These are phyloP conservation scores for Ophraella communa DNA, from an alignment of 2,888 invertebrate species.

Conservation along the genomic window DNA sequence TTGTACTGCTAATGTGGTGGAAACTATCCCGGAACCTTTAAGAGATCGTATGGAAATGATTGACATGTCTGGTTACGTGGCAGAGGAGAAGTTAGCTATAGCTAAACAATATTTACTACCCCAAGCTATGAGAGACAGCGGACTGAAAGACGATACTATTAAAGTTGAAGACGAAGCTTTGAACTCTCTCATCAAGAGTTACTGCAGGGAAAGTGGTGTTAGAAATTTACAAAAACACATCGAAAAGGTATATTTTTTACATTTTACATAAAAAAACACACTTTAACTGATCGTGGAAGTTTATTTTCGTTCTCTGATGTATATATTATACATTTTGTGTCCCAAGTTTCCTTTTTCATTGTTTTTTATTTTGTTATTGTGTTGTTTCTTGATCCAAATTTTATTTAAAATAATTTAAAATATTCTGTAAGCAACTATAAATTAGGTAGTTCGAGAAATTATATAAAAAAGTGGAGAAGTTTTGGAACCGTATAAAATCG, in stretches of 20 bases:
- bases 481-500: too few relatives aligned
- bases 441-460: too few relatives aligned
- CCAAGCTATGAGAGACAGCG: constrained; percentile 85
- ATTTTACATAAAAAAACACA: too few relatives aligned
- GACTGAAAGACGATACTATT: constrained; percentile 75
- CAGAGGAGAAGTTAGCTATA: constrained; percentile 97
- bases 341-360: too few relatives aligned
- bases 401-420: too few relatives aligned
- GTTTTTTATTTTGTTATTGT: too few relatives aligned
- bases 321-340: too few relatives aligned
- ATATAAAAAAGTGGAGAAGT: too few relatives aligned
- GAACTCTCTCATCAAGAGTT: constrained; percentile 82
- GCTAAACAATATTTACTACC: constrained; percentile 96
- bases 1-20: constrained; percentile 95
- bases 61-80: constrained; percentile 98
- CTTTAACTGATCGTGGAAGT: too few relatives aligned
- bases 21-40: constrained; percentile 96
- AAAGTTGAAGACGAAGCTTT: constrained; percentile 77
- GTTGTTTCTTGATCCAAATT: too few relatives aligned
- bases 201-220: constrained; percentile 97
- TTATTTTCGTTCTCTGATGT: too few relatives aligned
- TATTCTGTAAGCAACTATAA: too few relatives aligned
- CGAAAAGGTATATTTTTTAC: constrained; percentile 96
- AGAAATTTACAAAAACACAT: constrained; percentile 98
- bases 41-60: constrained; percentile 99